Evolutionary conservation across 2,797 vertebrate species (phyloP).

Genomic region (Lepus townsendii): DNA sequence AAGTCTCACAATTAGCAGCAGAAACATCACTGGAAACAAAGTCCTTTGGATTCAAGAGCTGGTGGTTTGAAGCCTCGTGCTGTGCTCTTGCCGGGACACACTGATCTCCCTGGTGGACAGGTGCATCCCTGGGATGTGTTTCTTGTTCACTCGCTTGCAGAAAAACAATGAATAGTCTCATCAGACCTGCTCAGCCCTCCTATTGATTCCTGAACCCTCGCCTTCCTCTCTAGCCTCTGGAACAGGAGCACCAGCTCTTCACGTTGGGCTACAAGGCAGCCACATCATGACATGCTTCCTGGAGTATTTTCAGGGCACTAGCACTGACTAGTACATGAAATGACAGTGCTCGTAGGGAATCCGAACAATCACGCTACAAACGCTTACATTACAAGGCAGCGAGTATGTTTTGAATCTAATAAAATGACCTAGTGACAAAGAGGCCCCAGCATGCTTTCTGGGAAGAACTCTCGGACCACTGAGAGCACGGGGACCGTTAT

Average conservation of each 20-base stretch:
- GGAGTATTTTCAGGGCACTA: neutral
- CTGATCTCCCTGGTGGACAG: neutral
- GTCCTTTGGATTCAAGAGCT: neutral
- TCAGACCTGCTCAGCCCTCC: neutral
- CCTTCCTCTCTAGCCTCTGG: neutral
- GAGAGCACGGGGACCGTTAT: constrained; percentile 30
- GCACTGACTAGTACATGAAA: neutral
- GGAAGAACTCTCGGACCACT: constrained; percentile 15
- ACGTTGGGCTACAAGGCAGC: neutral
- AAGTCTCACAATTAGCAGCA: neutral
- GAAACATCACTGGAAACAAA: neutral
- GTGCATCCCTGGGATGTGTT: rapidly evolving
- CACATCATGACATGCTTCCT: rapidly evolving
- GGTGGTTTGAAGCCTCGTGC: neutral
- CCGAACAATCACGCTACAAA: neutral
- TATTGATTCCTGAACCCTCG: neutral
- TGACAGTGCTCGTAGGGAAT: neutral
- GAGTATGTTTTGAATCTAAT: constrained; percentile 51
- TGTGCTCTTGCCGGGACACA: neutral
- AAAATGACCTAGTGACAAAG: constrained; percentile 41
- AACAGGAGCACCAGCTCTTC: neutral
- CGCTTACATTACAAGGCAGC: neutral
- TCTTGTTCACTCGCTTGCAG: neutral
- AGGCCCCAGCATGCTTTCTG: constrained; percentile 20
- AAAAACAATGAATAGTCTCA: neutral